Evolutionary conservation across 2,888 invertebrate genomes (phyloP), one percentile per base, ranked within the genome.

Genomic region (Eubasilissa splendida): DNA sequence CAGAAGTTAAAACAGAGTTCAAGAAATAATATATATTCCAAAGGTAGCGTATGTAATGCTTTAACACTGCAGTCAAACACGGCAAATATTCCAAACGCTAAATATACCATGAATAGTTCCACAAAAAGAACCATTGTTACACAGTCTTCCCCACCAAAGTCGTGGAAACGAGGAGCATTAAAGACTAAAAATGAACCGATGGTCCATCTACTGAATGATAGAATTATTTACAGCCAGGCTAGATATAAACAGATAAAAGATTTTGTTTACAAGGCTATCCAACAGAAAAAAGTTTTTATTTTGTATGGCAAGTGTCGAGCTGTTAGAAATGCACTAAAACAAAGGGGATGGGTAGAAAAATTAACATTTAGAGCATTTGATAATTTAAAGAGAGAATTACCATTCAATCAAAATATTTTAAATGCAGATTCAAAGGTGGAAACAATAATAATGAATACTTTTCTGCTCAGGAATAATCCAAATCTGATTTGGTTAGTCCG

Each of bases 281-380:
- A 86, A 83, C 86, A 90, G 11, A 88, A 87, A 78, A 92, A 92
- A 87, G 91, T 92, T 83, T 93, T 92, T 86, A 88, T 90, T 1
- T 87, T 93, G 31, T 88, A 89, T 74, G 93, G 93, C 4, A 86
- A 85, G 66, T 92, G 89, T 84, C 87, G 87, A 42, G 88, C 90
- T 2, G 87, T 94, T 10, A 88, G 93, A 68, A 89, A 89, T 84
- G 93, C 94, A 0, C 87, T 96, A 79, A 84, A 91, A 66, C 90
- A 91, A 65, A 88, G 94, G 9, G 95, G 95, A 0, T 96, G 95
- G 95, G 88, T 95, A 2, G 95, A 96, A 87, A 95, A 95, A 87
- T 86, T 93, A 53, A 88, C 91, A 8, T 84, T 86, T 1, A 84
- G 80, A 3, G 84, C 86, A 7, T 84, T 85, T 79, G 84, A 86